These are phyloP conservation scores for Chrysopilus asiliformis DNA, from an alignment of 2,888 invertebrate genomes.

Conservation along the genomic window DNA sequence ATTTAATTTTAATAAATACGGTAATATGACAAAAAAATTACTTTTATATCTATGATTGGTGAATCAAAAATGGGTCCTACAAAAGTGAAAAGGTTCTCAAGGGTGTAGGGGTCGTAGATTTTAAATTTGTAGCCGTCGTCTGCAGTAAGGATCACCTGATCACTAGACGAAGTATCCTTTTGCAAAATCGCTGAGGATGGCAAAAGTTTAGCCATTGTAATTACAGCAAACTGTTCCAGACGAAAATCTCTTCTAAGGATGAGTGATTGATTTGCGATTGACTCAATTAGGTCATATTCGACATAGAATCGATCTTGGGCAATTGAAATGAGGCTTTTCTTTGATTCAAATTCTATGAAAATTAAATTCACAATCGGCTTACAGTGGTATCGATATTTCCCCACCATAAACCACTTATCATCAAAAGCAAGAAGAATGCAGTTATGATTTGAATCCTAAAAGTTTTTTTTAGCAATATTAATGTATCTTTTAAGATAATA, in stretches of 20 bases:
- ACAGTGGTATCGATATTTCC: conserved; percentile 48
- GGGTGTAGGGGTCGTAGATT: conserved; percentile 46
- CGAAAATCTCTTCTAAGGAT: conserved; percentile 16
- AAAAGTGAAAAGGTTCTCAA: conserved; percentile 49
- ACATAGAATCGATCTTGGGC: conserved; percentile 39
- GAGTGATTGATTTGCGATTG: conserved; percentile 1
- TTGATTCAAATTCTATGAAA: conserved; percentile 38
- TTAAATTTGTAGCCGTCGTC: conserved; percentile 50
- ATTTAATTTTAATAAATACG: not conserved
- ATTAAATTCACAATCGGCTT: conserved; percentile 42
- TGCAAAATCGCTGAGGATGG: conserved; percentile 3
- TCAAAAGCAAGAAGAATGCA: too few relatives aligned
- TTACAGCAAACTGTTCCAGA: conserved; percentile 42
- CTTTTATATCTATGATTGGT: conserved; percentile 40
- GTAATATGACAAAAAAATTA: conserved; percentile 6
- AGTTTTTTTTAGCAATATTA: conserved; percentile 9
- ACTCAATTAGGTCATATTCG: conserved; percentile 8
- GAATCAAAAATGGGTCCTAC: conserved; percentile 55
- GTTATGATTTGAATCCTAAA: conserved; percentile 41
- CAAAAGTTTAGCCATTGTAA: conserved; percentile 20
- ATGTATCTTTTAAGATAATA: too few relatives aligned
- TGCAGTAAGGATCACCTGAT: conserved; percentile 10
- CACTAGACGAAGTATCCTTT: conserved; percentile 4
- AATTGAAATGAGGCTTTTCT: conserved; percentile 38
- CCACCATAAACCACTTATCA: conserved; percentile 41